These are phyloP conservation scores for Drosophila chauvacae DNA, from an alignment of 1,140 invertebrate species.

Conservation along the genomic window DNA sequence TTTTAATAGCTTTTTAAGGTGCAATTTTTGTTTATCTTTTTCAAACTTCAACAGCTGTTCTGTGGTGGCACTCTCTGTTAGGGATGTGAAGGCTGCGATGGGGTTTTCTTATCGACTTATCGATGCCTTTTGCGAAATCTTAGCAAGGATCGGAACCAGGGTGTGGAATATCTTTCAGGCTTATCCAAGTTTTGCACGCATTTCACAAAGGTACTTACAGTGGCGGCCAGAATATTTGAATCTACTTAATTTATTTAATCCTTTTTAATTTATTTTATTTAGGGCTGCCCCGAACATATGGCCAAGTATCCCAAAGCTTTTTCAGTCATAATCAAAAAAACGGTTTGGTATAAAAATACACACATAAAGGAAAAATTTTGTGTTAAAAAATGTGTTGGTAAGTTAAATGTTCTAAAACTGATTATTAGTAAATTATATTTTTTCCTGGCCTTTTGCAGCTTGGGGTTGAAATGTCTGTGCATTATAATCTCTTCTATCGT, in stretches of 20 bases:
- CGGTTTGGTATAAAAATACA: too few species aligned
- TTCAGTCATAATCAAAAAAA: too few species aligned
- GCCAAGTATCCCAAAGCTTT: too few species aligned
- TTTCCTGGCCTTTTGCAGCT: slow-evolving; percentile 4
- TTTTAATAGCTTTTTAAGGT: too few species aligned
- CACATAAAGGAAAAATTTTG: too few species aligned
- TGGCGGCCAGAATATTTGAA: neutral
- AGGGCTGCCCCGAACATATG: too few species aligned
- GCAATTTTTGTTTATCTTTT: neutral
- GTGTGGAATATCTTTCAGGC: neutral
- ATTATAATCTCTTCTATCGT: neutral
- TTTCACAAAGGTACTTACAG: neutral
- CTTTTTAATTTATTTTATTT: too few species aligned
- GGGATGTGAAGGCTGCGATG: too few species aligned
- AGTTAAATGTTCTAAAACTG: too few species aligned
- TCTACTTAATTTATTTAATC: neutral
- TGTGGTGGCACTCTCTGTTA: too few species aligned
- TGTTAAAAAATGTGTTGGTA: too few species aligned
- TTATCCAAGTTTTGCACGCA: neutral
- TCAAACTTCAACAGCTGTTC: neutral
- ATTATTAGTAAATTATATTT: neutral
- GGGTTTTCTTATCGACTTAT: too few species aligned
- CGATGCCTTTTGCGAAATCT: neutral
- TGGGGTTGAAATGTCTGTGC: slow-evolving; percentile 7
- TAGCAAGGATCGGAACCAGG: neutral